Conservation (phyloP, 1,140 invertebrate genomes). For the Drosophila chauvacae region DNA sequence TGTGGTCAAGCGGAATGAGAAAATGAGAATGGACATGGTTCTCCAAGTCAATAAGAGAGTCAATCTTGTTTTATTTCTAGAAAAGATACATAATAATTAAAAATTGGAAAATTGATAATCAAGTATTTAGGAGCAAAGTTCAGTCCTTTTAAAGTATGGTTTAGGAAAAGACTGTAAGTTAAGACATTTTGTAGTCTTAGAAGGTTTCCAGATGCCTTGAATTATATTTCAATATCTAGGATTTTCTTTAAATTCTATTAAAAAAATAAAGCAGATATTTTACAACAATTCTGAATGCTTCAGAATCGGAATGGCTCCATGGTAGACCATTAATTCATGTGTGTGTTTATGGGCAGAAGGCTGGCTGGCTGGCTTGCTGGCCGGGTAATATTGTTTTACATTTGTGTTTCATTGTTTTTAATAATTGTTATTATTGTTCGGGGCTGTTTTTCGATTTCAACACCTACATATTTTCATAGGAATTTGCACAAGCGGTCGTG, state of each 20-base stretch:
- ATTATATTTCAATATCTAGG: not conserved
- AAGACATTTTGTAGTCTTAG: not conserved
- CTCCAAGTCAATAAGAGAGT: not conserved
- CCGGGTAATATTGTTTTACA: constrained; percentile 73
- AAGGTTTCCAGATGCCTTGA: not conserved
- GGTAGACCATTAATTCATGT: constrained; percentile 21
- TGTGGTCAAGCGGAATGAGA: not conserved
- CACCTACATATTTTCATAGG: constrained; percentile 65
- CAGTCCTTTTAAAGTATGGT: not conserved
- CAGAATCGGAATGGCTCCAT: constrained; percentile 27
- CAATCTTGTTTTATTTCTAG: not conserved
- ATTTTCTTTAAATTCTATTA: not conserved
- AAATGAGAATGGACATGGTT: not conserved
- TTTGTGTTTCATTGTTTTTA: constrained; percentile 78
- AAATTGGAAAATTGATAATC: not conserved
- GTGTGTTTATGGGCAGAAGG: constrained; percentile 26
- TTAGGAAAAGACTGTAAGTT: not conserved
- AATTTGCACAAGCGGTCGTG: constrained; percentile 29
- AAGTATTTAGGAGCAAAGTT: not conserved
- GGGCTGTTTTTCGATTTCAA: constrained; percentile 43
- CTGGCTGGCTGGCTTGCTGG: constrained; percentile 11
- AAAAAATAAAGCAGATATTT: not conserved
- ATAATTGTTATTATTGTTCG: constrained; percentile 76
- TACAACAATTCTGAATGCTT: not conserved
- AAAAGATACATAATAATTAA: not conserved